phyloP scores from a whole-genome alignment of 2,113 vertebrate species.

The Oophaga pumilio region DNA sequence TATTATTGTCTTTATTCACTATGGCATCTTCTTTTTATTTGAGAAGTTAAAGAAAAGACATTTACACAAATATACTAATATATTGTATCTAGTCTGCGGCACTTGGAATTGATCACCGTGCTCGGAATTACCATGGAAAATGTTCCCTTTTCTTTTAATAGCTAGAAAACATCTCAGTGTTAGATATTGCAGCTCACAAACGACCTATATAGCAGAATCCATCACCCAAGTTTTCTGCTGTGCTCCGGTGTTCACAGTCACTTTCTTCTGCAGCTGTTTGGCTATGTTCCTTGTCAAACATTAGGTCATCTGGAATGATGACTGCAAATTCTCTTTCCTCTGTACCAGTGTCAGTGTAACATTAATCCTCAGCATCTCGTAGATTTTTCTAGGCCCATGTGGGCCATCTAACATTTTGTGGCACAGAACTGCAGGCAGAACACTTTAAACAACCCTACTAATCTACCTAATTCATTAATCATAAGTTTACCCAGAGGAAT shows the following conservation, averaged over 20 bases:
- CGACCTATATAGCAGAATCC: neutral
- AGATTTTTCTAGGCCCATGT: constrained; percentile 20
- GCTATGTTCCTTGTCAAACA: constrained; percentile 11
- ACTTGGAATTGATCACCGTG: neutral
- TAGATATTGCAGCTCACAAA: neutral
- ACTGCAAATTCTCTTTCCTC: constrained; percentile 22
- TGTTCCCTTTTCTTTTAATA: neutral
- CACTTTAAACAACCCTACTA: constrained; percentile 29
- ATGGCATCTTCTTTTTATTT: neutral
- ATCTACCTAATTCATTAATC: constrained; percentile 46
- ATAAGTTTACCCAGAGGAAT: constrained; percentile 40
- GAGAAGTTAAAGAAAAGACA: neutral
- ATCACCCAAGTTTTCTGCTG: neutral
- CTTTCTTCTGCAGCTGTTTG: neutral
- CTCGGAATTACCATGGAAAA: neutral
- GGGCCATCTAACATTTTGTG: constrained; percentile 35
- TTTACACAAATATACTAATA: neutral
- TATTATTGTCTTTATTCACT: neutral
- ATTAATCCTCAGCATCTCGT: constrained; percentile 35
- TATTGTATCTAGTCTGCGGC: neutral
- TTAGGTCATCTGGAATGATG: constrained; percentile 42
- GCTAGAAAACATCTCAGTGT: neutral
- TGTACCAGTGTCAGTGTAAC: constrained; percentile 1
- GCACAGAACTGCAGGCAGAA: constrained; percentile 25
- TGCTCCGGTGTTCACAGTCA: neutral